phyloP scores from a whole-genome alignment of 1,140 invertebrate genomes.

The Leptinotarsa undecemlineata region DNA sequence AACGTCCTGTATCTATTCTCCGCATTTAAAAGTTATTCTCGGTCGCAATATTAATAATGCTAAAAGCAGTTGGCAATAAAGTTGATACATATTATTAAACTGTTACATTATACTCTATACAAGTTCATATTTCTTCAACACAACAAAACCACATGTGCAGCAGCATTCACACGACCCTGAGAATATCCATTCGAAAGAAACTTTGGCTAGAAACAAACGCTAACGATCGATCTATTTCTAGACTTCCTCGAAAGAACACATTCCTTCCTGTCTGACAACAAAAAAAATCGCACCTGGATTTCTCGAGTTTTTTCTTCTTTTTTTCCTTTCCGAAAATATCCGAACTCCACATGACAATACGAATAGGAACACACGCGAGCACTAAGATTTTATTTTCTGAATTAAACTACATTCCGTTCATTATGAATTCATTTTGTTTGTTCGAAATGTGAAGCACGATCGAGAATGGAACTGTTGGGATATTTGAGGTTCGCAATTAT shows the following conservation, averaged over 20 bases:
- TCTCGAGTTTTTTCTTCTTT: constrained; percentile 9
- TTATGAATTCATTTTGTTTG: neutral
- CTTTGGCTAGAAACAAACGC: no score
- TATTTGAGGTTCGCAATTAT: neutral
- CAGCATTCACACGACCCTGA: no score
- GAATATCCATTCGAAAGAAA: no score
- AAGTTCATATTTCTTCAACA: no score
- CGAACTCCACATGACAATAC: neutral
- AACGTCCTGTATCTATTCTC: no score
- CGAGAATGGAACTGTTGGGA: neutral
- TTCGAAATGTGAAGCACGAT: neutral
- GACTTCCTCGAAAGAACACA: neutral
- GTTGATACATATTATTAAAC: no score
- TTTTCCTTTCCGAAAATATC: constrained; percentile 18
- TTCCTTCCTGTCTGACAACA: neutral
- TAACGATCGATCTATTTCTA: neutral
- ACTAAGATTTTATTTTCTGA: neutral
- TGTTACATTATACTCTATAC: no score
- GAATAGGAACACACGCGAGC: neutral
- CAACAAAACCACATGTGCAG: no score
- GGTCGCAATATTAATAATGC: no score
- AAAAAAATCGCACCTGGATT: constrained; percentile 24
- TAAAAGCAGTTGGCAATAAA: no score
- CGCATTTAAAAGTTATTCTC: no score
- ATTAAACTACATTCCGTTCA: neutral